Evolutionary conservation across 2,113 vertebrate genomes (phyloP).

Genomic region (Cnemophilus loriae): DNA sequence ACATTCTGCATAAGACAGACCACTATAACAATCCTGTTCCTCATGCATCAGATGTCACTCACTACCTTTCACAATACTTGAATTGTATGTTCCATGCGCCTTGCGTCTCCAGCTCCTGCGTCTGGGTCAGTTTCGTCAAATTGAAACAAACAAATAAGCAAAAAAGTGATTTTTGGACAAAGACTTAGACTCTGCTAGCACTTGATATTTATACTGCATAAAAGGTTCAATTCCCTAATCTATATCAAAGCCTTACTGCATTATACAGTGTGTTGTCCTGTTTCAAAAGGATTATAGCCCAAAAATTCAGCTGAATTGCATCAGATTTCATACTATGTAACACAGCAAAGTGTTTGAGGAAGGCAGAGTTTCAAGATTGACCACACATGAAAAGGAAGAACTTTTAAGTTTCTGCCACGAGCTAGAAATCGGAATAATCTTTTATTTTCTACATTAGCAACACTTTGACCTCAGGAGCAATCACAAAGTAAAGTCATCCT

Average conservation of each 20-base stretch:
- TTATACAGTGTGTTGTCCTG: neutral
- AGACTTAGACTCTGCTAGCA: neutral
- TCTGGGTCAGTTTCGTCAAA: neutral
- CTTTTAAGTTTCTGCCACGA: neutral
- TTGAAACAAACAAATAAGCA: neutral
- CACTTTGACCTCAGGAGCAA: neutral
- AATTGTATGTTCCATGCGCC: neutral
- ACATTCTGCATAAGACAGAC: neutral
- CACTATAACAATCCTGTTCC: neutral
- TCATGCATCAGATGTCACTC: neutral
- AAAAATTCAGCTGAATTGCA: neutral
- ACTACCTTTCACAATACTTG: neutral
- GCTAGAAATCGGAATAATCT: neutral
- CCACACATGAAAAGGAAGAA: neutral
- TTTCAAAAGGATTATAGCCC: neutral
- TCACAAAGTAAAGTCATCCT: neutral
- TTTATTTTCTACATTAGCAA: neutral
- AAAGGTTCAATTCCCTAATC: neutral
- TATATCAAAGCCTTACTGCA: neutral
- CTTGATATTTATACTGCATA: neutral
- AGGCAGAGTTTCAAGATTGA: neutral
- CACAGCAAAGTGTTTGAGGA: neutral
- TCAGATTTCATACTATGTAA: neutral
- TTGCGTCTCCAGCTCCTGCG: fast-evolving
- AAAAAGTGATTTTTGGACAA: neutral